Percentiles rank a stretch among this genome's conserved stretches.
These are phyloP conservation scores for Channa striata DNA, from an alignment of 2,797 vertebrate species.

Conservation along the genomic window DNA sequence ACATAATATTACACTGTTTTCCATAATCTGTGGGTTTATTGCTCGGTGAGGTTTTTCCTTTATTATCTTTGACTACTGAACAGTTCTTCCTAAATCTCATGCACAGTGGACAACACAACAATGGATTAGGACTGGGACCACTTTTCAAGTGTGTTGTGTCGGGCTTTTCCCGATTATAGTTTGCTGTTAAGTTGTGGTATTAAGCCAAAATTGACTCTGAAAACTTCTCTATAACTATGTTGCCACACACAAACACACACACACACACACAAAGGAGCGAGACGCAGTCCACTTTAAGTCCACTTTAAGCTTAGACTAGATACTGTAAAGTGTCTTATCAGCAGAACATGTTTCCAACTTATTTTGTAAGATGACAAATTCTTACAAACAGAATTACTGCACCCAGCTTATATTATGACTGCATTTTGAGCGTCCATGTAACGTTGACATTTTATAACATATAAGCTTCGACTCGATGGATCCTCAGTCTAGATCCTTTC, in stretches of 20 bases:
- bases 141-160: too few species aligned
- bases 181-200: neutral
- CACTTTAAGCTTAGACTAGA: neutral
- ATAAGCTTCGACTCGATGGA: conserved; percentile 38
- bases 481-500: too few species aligned
- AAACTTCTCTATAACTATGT: neutral
- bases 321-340: neutral
- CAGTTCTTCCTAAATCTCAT: neutral
- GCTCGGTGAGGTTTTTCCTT: too few species aligned
- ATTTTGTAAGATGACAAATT: neutral
- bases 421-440: neutral
- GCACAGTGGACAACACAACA: too few species aligned
- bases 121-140: too few species aligned
- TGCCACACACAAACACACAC: too few species aligned
- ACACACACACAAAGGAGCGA: too few species aligned
- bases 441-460: too few species aligned
- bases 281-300: too few species aligned
- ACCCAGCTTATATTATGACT: neutral
- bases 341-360: neutral
- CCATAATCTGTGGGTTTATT: too few species aligned
- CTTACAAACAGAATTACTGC: neutral
- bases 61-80: neutral
- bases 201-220: neutral
- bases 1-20: too few species aligned
- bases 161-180: too few species aligned